A percentile compares a stretch with the other conserved stretches of the same genome.
Conservation (phyloP, 2,113 vertebrate species). For the Alethe diademata region DNA sequence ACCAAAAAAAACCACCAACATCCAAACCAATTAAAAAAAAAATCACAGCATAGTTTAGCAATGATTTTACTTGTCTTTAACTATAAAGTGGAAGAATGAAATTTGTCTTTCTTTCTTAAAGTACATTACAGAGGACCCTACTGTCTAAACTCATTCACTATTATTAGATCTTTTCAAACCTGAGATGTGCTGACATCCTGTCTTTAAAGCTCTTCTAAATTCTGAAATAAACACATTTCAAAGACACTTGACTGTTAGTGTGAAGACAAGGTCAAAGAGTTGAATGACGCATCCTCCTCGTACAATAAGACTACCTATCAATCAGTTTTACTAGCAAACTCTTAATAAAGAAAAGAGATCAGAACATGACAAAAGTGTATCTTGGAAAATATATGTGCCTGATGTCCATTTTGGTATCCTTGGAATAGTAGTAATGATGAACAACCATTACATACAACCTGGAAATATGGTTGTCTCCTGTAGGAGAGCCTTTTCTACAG, state of each 20-base stretch:
- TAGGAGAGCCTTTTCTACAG: neutral
- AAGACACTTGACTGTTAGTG: neutral
- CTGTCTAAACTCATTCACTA: slow-evolving; percentile 8
- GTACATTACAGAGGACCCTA: slow-evolving; percentile 19
- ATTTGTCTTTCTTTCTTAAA: slow-evolving; percentile 5
- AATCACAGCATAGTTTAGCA: neutral
- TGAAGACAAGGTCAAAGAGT: slow-evolving; percentile 45
- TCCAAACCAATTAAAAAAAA: neutral
- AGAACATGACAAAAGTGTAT: neutral
- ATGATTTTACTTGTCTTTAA: neutral
- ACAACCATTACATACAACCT: neutral
- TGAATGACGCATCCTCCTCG: slow-evolving; percentile 31
- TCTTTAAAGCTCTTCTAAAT: slow-evolving; percentile 51
- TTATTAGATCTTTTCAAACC: slow-evolving; percentile 39
- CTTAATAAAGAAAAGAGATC: slow-evolving; percentile 6
- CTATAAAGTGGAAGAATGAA: neutral
- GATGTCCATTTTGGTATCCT: neutral
- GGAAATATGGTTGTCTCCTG: neutral
- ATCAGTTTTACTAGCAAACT: slow-evolving; percentile 54
- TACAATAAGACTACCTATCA: slow-evolving; percentile 42
- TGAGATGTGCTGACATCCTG: slow-evolving; percentile 43
- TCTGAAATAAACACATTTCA: slow-evolving; percentile 63
- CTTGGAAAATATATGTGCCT: neutral
- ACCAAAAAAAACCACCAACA: neutral
- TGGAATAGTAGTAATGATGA: neutral